These are phyloP conservation scores for Xylota segnis DNA, from an alignment of 2,888 invertebrate species.

Conservation along the genomic window DNA sequence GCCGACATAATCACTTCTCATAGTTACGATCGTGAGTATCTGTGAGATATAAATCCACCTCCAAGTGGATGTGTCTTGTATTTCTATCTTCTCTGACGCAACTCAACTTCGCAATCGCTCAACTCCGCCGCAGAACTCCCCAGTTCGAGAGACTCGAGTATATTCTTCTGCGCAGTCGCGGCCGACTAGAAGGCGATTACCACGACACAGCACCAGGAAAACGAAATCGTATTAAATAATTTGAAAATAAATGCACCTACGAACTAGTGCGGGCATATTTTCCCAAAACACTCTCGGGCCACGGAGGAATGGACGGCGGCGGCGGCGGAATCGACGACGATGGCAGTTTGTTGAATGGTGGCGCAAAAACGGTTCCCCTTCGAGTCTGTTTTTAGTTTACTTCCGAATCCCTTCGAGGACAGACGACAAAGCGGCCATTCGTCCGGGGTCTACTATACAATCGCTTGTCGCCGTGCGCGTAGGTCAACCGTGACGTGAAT, in stretches of 20 bases:
- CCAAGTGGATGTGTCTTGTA: conserved; percentile 31
- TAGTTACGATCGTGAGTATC: conserved; percentile 70
- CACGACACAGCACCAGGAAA: background rate
- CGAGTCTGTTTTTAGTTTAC: conserved; percentile 80
- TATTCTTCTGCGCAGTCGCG: conserved; percentile 34
- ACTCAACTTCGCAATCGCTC: conserved; percentile 39
- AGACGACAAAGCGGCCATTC: conserved; percentile 78
- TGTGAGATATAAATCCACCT: conserved; percentile 59
- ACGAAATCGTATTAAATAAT: conserved; percentile 42
- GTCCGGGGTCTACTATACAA: conserved; percentile 21
- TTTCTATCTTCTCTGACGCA: conserved; percentile 51
- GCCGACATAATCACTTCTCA: conserved; percentile 73
- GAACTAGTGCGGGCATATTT: conserved; percentile 11
- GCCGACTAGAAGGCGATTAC: conserved; percentile 45
- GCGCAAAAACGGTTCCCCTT: conserved; percentile 66
- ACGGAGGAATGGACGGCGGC: conserved; percentile 9
- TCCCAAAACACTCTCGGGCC: conserved; percentile 11
- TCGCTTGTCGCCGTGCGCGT: conserved; percentile 41
- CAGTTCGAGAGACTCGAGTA: background rate
- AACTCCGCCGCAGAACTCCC: conserved; percentile 10
- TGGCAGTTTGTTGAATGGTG: conserved; percentile 21
- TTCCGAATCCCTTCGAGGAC: conserved; percentile 82
- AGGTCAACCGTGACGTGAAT: conserved; percentile 70
- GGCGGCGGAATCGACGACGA: background rate
- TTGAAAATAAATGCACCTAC: conserved; percentile 53